Base-by-base conservation (phyloP, 2,113 vertebrate species). In the Dendrocopos noguchii region DNA sequence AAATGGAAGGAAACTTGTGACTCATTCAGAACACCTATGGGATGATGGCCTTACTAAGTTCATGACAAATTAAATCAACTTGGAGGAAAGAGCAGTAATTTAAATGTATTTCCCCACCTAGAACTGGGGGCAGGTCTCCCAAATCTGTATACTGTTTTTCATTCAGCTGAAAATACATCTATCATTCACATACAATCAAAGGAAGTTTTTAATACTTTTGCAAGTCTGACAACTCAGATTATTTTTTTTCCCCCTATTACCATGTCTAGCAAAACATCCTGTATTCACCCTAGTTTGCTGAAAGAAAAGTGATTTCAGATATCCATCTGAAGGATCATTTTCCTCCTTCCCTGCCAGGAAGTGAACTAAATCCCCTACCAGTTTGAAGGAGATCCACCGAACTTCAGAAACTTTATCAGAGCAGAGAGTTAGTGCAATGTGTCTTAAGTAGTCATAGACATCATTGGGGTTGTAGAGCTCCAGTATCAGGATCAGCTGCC, bases 351-450 rank as follows among this genome's bases (percentile, higher is more conserved):
- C 77, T 79, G 34, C 24, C 74, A 88, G 63, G 31, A 78, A 61
- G 55, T n/a, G 24, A 92, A 75, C 46, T 53, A 27, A 79, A 61
- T 6, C 22, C 66, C 97, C 93, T 97, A 98, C 98, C 97, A 98
- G 95, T 59, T 74, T 98, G 97, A 98, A 98, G 80, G 98, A 98
- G 90, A 98, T 97, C 97, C 98, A 97, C 60, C 96, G 95, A 60
- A 98, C 97, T 96, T 98, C 97, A 9, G 98, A 97, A 13, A 98
- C 97, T 94, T 96, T 97, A 92, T 98, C 97, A 2, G 98, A 97
- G 93, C 97, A 98, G 20, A 98, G 96, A 46, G 96, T 97, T 5
- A 98, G 85, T 36, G 98, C 98, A 74, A 97, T 95, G 10, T 97
- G 97, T 53, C 96, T 88, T 46, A 98, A 79, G 77, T 97, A 97